A percentile compares a stretch with the other conserved stretches of the same genome.
phyloP scores from a whole-genome alignment of 2,888 invertebrate species.

The Syritta pipiens region DNA sequence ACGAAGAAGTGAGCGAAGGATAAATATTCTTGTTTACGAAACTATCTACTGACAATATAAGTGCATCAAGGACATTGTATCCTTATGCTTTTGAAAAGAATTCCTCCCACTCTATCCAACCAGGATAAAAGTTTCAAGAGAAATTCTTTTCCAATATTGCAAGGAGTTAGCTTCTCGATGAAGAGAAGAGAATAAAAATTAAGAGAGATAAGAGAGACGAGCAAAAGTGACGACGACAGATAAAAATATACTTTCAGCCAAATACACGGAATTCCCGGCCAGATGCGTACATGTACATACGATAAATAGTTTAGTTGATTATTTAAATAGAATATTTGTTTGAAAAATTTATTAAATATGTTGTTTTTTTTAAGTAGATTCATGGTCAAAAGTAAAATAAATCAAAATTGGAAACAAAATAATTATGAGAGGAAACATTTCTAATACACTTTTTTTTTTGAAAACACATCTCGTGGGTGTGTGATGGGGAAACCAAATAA shows the following conservation, averaged over 20 bases:
- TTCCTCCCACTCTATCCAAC: constrained; percentile 20
- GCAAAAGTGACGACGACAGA: constrained; percentile 71
- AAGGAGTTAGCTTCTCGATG: constrained; percentile 70
- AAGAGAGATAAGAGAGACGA: constrained; percentile 38
- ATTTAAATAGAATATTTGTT: constrained; percentile 52
- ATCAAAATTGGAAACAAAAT: constrained; percentile 48
- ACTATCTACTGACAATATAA: constrained; percentile 63
- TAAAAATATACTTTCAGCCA: constrained; percentile 75
- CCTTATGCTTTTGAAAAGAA: constrained; percentile 4
- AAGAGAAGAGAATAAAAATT: constrained; percentile 19
- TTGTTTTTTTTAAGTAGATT: constrained; percentile 3
- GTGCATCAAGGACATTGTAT: not conserved
- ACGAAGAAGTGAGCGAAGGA: constrained; percentile 2
- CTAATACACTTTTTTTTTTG: not conserved
- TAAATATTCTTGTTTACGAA: constrained; percentile 16
- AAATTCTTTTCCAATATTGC: constrained; percentile 66
- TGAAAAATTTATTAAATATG: constrained; percentile 24
- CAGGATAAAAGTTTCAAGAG: constrained; percentile 2
- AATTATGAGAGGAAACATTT: constrained; percentile 19
- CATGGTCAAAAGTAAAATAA: constrained; percentile 26
- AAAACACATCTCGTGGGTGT: constrained; percentile 12
- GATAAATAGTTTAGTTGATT: constrained; percentile 70
- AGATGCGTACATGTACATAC: constrained; percentile 75
- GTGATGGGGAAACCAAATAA: constrained; percentile 8
- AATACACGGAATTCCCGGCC: constrained; percentile 79